Conservation (phyloP, 2,797 vertebrate genomes). For the Channa striata region DNA sequence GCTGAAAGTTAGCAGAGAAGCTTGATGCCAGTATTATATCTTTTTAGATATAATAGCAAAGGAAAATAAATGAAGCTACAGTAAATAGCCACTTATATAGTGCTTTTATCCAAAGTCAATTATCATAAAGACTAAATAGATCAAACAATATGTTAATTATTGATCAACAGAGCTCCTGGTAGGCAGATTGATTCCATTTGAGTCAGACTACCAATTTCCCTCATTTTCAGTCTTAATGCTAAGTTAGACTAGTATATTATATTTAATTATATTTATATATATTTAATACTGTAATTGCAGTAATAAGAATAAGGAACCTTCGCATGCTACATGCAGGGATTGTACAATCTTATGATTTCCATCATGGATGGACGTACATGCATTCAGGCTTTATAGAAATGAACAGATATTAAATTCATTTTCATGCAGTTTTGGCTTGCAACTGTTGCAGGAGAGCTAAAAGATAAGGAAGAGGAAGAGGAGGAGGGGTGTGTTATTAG, state of each 20-base stretch:
- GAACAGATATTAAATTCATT: constrained; percentile 17
- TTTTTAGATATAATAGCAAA: neutral
- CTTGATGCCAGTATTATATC: neutral
- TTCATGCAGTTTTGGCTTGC: constrained; percentile 69
- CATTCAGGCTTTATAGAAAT: constrained; percentile 45
- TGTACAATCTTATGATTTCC: constrained; percentile 7
- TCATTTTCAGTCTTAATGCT: neutral
- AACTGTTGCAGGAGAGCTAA: constrained; percentile 29
- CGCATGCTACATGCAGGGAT: constrained; percentile 74
- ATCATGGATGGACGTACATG: constrained; percentile 56
- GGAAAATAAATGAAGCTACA: neutral
- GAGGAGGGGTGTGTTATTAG: constrained; percentile 30
- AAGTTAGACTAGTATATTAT: neutral
- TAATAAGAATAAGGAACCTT: constrained; percentile 9
- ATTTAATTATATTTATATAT: constrained; percentile 20
- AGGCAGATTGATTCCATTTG: neutral
- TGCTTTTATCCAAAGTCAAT: no score
- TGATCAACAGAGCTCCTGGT: neutral
- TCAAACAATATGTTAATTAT: neutral
- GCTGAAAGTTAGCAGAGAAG: neutral
- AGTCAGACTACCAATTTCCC: no score
- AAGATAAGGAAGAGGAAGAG: neutral
- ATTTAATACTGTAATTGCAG: no score
- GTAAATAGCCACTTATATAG: no score
- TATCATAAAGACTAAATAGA: neutral